Conservation (phyloP, 35 echinoderm and acorn worm genomes). For the Stichopus chloronotus region DNA sequence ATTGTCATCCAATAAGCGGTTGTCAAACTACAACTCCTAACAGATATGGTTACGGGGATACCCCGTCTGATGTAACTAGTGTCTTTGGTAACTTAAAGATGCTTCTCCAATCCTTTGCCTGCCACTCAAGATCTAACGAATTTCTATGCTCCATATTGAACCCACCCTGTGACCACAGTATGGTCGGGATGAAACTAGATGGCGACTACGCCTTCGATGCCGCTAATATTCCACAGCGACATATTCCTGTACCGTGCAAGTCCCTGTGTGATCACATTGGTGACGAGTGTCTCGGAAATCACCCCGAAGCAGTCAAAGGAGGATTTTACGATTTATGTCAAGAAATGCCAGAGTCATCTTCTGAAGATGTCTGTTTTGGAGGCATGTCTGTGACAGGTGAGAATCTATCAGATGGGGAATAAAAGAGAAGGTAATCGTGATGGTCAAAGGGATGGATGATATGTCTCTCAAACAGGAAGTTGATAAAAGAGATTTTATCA, state of each 20-base stretch:
- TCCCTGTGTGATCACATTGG: constrained; percentile 11
- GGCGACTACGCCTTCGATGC: constrained; percentile 23
- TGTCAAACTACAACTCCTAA: constrained; percentile 4
- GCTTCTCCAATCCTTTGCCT: background rate
- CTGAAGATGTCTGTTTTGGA: constrained; percentile 4
- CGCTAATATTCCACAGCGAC: background rate
- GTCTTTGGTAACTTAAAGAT: background rate
- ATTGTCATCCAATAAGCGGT: background rate
- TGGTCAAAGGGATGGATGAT: background rate
- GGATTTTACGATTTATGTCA: background rate
- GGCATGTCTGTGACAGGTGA: background rate
- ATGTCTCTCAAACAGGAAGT: too few relatives aligned
- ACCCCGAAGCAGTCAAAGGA: background rate
- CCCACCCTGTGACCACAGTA: background rate
- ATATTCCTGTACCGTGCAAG: background rate
- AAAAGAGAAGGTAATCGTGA: background rate
- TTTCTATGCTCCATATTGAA: background rate
- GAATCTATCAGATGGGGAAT: background rate
- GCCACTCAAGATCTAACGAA: background rate
- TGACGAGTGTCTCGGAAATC: background rate
- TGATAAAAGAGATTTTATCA: too few relatives aligned
- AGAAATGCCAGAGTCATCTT: constrained; percentile 14
- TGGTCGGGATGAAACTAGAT: background rate
- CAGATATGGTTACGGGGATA: background rate
- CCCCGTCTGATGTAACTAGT: background rate